These are phyloP conservation scores for Cassiopea andromeda DNA, from an alignment of 30 jellyfish, hydroid and myxozoan genomes.

Conservation along the genomic window DNA sequence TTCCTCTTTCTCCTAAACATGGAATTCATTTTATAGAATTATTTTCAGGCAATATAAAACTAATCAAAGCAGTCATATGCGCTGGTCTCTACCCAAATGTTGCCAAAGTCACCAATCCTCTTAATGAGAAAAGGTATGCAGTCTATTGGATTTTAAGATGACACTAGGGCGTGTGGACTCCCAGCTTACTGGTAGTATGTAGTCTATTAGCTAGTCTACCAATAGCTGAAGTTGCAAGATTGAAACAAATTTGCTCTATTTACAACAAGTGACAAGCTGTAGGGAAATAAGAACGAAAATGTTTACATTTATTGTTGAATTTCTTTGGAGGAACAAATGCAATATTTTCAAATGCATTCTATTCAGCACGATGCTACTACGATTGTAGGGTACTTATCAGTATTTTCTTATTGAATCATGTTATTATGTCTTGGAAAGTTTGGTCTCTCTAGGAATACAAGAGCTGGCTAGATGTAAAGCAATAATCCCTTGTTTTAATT, in stretches of 20 bases:
- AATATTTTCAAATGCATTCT: too few species aligned
- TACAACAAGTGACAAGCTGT: too few species aligned
- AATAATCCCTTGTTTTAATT: neutral
- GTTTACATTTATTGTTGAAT: too few species aligned
- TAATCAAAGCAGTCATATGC: constrained; percentile 79
- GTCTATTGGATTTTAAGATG: neutral
- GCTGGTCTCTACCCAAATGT: constrained; percentile 94
- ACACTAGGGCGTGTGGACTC: neutral
- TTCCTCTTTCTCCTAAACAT: neutral
- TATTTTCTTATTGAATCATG: neutral
- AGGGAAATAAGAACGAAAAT: too few species aligned
- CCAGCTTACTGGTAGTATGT: neutral
- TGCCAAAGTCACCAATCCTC: constrained; percentile 66
- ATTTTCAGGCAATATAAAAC: constrained; percentile 66
- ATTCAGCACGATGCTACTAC: too few species aligned
- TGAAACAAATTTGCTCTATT: too few species aligned
- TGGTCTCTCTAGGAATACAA: neutral
- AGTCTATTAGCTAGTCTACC: neutral
- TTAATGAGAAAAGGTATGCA: constrained; percentile 18
- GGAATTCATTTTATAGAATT: neutral
- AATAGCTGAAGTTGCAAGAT: neutral
- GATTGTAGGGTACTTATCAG: too few species aligned
- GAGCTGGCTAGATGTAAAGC: neutral
- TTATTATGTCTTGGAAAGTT: neutral
- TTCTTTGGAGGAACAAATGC: too few species aligned